Conservation (phyloP, 2,113 vertebrate genomes). For the Platichthys stellatus region DNA sequence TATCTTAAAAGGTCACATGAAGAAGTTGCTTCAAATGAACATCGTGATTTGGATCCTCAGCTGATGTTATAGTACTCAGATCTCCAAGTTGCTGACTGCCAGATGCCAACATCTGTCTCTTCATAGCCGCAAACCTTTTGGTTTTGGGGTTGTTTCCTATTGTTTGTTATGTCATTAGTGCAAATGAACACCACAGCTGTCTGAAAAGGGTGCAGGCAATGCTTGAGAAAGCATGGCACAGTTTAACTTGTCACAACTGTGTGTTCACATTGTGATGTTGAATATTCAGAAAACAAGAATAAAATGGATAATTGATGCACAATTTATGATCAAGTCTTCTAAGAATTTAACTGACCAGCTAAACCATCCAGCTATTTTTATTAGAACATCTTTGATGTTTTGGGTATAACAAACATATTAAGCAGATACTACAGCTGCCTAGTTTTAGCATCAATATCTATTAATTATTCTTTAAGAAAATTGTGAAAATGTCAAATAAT, state of each 20-base stretch:
- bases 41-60: neutral
- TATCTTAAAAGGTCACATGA: too few species aligned
- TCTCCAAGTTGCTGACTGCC: neutral
- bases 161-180: constrained; percentile 3
- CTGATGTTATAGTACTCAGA: neutral
- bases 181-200: constrained; percentile 13
- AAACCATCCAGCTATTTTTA: too few species aligned
- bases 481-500: too few species aligned
- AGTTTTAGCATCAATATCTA: too few species aligned
- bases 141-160: constrained; percentile 2
- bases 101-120: constrained; percentile 12
- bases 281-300: neutral
- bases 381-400: too few species aligned
- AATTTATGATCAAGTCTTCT: neutral
- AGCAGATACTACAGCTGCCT: too few species aligned
- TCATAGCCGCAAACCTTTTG: neutral
- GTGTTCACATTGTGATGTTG: neutral
- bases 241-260: neutral
- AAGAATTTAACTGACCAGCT: too few species aligned
- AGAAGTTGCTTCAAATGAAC: too few species aligned
- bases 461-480: too few species aligned
- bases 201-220: neutral
- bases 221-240: neutral
- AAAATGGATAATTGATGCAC: too few species aligned
- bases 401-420: too few species aligned